Base-by-base conservation (phyloP, 2,888 invertebrate species). In the Caradrina kadenii region DNA sequence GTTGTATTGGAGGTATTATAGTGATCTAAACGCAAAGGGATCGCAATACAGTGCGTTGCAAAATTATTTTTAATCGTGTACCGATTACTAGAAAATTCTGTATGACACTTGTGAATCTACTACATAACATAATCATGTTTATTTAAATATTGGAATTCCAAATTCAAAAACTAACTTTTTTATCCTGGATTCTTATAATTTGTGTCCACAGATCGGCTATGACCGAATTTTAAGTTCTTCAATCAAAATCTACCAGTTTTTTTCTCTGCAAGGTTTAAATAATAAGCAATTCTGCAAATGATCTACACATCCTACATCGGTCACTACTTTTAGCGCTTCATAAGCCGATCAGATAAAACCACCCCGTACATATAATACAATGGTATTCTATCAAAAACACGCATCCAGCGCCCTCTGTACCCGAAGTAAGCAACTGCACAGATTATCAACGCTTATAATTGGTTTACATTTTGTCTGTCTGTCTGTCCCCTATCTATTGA, bases 361-460 rank as follows among this genome's bases (percentile, higher is more conserved):
- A 78, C 53, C 80, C 85, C 76, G 63, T 84, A 82, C 72, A 70
- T 56, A 21, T 22, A 65, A 58, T 60, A 75, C 82, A 86, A 83
- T 80, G 79, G 85, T 85, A 85, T 90, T 88, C 89, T 85, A 90
- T 88, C 89, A 88, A 84, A 90, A 89, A 87, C 89, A 91, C 84
- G 84, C 87, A 85, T 83, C 73, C 73, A 75, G 80, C 82, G 84
- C 88, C 88, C 90, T 88, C 88, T 81, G 70, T 67, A 35, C 72
- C 66, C 78, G 82, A 77, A 62, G 69, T 81, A 81, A 89, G 90
- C 91, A 92, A 92, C 90, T 83, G 89, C 80, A 74, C 83, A 89
- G 92, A 93, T 94, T 94, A 93, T 91, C 91, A 89, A 91, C 90
- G 92, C 88, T 86, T 88, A 90, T 93, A 94, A 94, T 94, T 93